Conservation (phyloP, 2,113 vertebrate genomes). For the Pterocles gutturalis region DNA sequence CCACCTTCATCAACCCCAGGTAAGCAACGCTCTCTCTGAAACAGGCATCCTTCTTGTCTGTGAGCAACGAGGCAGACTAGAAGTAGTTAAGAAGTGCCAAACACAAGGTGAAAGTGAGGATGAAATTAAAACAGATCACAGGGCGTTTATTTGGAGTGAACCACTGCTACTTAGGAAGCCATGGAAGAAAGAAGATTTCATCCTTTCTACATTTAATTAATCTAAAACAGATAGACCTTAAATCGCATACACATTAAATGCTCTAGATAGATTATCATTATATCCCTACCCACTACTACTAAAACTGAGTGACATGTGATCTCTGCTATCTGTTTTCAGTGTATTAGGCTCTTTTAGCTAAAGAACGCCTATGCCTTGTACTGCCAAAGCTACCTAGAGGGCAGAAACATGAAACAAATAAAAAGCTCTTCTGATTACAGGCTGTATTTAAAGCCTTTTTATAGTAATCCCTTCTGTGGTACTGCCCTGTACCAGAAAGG, state of each 20-base stretch:
- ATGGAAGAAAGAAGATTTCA: constrained; percentile 8
- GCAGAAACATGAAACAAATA: constrained; percentile 71
- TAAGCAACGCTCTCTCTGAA: neutral
- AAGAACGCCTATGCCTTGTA: neutral
- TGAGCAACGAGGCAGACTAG: neutral
- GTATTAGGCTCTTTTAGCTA: constrained; percentile 16
- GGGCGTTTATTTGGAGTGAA: neutral
- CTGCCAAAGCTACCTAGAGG: constrained; percentile 67
- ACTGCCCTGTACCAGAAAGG: constrained; percentile 53
- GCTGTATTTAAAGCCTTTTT: constrained; percentile 67
- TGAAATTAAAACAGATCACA: constrained; percentile 36
- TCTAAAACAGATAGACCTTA: constrained; percentile 5
- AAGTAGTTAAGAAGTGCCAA: neutral
- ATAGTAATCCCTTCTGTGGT: constrained; percentile 66
- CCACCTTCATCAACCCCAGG: neutral
- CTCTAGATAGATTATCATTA: constrained; percentile 4
- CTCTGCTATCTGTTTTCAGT: constrained; percentile 31
- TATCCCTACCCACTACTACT: constrained; percentile 24
- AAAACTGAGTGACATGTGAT: constrained; percentile 34
- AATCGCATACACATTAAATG: constrained; percentile 23
- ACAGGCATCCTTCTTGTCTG: neutral
- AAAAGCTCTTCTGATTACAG: constrained; percentile 70
- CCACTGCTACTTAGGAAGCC: neutral
- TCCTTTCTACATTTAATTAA: neutral
- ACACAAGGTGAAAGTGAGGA: neutral